phyloP scores from a whole-genome alignment of 2,113 vertebrate species.

The Crocuta crocuta region DNA sequence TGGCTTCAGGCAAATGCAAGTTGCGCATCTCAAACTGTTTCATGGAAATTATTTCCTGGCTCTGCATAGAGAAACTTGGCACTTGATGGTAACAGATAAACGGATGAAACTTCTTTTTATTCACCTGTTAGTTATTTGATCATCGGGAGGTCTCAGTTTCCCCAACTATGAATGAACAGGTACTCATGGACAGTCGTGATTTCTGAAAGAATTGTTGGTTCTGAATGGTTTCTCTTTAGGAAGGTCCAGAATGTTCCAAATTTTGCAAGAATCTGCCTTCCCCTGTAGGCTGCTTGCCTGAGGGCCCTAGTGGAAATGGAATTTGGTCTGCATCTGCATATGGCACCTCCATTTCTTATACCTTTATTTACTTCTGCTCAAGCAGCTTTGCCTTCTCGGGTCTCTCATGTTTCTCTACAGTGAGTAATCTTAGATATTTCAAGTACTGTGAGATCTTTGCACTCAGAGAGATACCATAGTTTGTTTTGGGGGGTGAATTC shows the following conservation, averaged over 20 bases:
- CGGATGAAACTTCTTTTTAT: neutral
- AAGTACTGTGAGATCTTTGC: neutral
- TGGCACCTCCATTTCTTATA: neutral
- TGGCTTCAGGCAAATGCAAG: conserved; percentile 56
- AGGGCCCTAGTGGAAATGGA: neutral
- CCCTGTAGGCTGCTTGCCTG: neutral
- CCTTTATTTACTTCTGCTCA: neutral
- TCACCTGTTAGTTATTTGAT: neutral
- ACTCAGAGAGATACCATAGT: neutral
- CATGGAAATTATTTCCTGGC: conserved; percentile 6
- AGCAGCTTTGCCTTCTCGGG: neutral
- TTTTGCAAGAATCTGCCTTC: neutral
- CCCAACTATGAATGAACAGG: neutral
- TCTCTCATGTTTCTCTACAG: neutral
- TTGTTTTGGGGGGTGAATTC: neutral
- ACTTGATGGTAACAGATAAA: neutral
- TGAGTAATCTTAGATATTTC: neutral
- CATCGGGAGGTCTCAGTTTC: neutral
- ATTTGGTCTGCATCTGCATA: neutral
- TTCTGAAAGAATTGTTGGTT: neutral
- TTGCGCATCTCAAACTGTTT: conserved; percentile 43
- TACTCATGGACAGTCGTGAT: neutral
- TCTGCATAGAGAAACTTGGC: conserved; percentile 46
- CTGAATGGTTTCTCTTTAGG: conserved; percentile 10
- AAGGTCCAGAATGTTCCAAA: neutral